Evolutionary conservation across 1,140 invertebrate species (phyloP).

Genomic region (Apis florea): DNA sequence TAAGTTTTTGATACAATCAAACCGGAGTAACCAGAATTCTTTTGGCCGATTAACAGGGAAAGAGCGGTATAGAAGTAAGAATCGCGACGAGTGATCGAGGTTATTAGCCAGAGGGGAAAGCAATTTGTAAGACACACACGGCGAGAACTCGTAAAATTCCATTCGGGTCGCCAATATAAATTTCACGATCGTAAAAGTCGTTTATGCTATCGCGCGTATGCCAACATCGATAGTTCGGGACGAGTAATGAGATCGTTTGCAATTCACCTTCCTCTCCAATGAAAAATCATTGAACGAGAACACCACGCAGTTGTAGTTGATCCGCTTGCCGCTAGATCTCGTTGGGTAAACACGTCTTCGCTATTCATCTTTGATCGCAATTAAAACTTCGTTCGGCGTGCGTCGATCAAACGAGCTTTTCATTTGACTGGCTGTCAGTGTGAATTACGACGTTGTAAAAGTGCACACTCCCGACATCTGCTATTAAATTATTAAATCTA

Average conservation of each 20-base stretch:
- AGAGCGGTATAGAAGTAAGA: not conserved
- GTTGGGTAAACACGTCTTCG: conserved; percentile 8
- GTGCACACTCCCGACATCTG: not conserved
- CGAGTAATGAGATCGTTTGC: conserved; percentile 41
- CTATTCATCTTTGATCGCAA: conserved; percentile 1
- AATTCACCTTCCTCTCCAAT: not conserved
- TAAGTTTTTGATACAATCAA: no score
- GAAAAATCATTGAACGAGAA: conserved; percentile 31
- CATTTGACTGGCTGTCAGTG: not conserved
- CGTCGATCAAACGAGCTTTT: not conserved
- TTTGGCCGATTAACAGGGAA: not conserved
- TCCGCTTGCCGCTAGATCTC: not conserved
- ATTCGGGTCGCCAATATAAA: conserved; percentile 35
- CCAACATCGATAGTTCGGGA: conserved; percentile 15
- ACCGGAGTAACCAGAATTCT: not conserved
- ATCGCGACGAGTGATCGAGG: not conserved
- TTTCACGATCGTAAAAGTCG: conserved; percentile 50
- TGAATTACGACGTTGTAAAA: not conserved
- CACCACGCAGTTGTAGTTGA: not conserved
- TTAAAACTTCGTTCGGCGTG: not conserved
- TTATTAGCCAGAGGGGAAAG: conserved; percentile 18
- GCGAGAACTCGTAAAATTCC: conserved; percentile 45
- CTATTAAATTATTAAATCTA: conserved; percentile 21
- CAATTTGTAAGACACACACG: conserved; percentile 38
- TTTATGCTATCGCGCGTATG: conserved; percentile 29